Evolutionary conservation across 2,888 invertebrate genomes (phyloP).

Genomic region (Drosophila paranaensis): DNA sequence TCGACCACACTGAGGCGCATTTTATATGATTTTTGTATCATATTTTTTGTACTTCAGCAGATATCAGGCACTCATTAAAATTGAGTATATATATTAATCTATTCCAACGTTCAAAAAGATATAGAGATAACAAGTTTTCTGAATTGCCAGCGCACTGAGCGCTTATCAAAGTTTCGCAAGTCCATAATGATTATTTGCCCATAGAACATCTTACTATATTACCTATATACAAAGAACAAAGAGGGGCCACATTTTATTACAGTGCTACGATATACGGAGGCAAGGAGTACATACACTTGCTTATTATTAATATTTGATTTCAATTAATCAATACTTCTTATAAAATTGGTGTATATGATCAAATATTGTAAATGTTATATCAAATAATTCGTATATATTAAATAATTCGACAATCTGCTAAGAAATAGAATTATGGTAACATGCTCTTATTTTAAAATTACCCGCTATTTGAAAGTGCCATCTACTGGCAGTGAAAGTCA

Average conservation of each 20-base stretch:
- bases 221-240: background rate
- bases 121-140: constrained; percentile 18
- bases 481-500: background rate
- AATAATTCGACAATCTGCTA: background rate
- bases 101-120: background rate
- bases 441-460: background rate
- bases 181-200: background rate
- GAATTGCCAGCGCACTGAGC: background rate
- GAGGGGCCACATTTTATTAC: background rate
- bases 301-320: background rate
- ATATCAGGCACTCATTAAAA: constrained; percentile 16
- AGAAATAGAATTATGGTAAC: too few species aligned
- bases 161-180: constrained; percentile 1
- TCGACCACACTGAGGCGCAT: constrained; percentile 8
- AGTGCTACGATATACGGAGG: background rate
- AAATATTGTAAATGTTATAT: too few species aligned
- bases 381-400: background rate
- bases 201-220: background rate
- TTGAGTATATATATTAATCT: constrained; percentile 6
- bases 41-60: constrained; percentile 7
- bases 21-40: constrained; percentile 33
- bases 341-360: too few species aligned
- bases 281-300: background rate
- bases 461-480: background rate
- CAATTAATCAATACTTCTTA: too few species aligned